Evolutionary conservation across 1,140 invertebrate genomes (phyloP).

Genomic region (Bombus turneri): DNA sequence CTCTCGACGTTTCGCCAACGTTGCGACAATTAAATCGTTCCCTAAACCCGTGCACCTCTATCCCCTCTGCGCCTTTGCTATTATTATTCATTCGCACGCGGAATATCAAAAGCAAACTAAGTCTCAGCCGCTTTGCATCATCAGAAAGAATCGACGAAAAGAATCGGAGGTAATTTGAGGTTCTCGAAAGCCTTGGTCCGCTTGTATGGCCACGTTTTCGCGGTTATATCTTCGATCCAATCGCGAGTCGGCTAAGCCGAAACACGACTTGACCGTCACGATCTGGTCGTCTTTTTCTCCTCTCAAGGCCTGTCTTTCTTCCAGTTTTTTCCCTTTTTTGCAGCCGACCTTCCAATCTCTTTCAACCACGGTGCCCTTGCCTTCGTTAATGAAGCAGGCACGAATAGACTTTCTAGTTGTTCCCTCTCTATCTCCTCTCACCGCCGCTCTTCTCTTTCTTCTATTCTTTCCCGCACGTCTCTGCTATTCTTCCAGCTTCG

Average conservation of each 20-base stretch:
- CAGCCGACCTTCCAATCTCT: constrained; percentile 57
- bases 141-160: background rate
- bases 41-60: background rate
- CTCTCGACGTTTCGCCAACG: background rate
- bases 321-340: constrained; percentile 38
- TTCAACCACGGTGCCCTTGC: constrained; percentile 49
- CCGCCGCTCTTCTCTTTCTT: background rate
- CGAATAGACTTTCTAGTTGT: constrained; percentile 38
- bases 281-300: constrained; percentile 26
- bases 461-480: constrained; percentile 4
- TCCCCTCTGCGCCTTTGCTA: background rate
- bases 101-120: background rate
- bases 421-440: background rate
- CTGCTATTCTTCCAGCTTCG: constrained; percentile 6
- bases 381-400: constrained; percentile 60
- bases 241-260: constrained; percentile 17
- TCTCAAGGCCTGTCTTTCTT: constrained; percentile 44
- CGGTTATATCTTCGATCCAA: constrained; percentile 48
- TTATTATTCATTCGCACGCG: constrained; percentile 20
- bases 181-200: constrained; percentile 8
- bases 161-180: background rate
- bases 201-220: constrained; percentile 24
- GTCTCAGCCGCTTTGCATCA: background rate
- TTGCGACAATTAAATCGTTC: background rate
- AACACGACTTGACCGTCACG: constrained; percentile 32